phyloP scores from a whole-genome alignment of 2,888 invertebrate genomes.

The Leptothorax acervorum region DNA sequence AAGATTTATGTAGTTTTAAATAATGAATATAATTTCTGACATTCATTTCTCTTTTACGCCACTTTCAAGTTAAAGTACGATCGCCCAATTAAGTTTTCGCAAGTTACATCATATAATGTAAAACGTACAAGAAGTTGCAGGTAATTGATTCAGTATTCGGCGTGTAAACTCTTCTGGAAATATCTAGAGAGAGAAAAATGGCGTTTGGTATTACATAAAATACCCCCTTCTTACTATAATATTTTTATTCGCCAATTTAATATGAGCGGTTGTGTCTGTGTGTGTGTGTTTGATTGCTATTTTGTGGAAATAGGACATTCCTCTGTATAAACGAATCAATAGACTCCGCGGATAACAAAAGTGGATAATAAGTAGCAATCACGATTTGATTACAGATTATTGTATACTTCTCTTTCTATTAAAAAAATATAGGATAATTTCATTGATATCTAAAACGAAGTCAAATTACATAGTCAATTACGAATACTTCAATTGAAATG shows the following conservation, averaged over 20 bases:
- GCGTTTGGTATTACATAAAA: not conserved
- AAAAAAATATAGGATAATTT: not conserved
- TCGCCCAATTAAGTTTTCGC: constrained; percentile 5
- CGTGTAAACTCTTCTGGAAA: constrained; percentile 1
- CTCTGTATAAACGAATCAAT: not conserved
- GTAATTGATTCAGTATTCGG: constrained; percentile 20
- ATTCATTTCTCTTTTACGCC: constrained; percentile 55
- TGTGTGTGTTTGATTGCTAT: not conserved
- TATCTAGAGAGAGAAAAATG: not conserved
- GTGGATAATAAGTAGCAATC: constrained; percentile 37
- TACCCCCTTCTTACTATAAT: not conserved
- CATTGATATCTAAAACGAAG: not conserved
- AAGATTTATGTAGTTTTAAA: constrained; percentile 37
- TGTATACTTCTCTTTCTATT: constrained; percentile 57
- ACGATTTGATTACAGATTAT: constrained; percentile 70
- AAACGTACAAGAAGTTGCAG: constrained; percentile 10
- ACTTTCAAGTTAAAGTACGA: constrained; percentile 8
- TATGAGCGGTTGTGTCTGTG: not conserved
- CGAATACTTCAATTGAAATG: constrained; percentile 1
- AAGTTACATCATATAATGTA: constrained; percentile 1
- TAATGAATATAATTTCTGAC: constrained; percentile 45
- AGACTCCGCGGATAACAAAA: constrained; percentile 15
- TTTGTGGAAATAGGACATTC: not conserved
- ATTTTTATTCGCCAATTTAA: constrained; percentile 6
- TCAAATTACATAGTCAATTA: constrained; percentile 19